phyloP scores from a whole-genome alignment of 2,888 invertebrate species.

The Tipula confusa region DNA sequence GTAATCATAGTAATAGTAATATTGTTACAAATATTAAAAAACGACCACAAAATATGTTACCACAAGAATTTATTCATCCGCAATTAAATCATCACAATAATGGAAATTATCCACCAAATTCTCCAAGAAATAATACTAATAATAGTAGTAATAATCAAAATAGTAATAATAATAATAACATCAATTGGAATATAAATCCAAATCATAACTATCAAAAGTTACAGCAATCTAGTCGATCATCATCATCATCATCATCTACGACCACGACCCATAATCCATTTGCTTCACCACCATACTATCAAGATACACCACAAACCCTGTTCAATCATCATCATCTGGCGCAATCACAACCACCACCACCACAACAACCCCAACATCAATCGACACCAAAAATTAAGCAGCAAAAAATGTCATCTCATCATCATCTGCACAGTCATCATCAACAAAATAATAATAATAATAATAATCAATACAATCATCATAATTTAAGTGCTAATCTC shows the following conservation, averaged over 20 bases:
- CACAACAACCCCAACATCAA: constrained; percentile 31
- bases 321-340: constrained; percentile 5
- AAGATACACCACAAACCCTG: not conserved
- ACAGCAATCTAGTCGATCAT: constrained; percentile 29
- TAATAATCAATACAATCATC: constrained; percentile 45
- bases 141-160: not conserved
- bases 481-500: constrained; percentile 36
- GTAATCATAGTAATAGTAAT: not conserved
- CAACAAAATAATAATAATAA: constrained; percentile 39
- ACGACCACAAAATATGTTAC: constrained; percentile 5
- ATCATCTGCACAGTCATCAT: constrained; percentile 32
- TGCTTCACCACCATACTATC: constrained; percentile 25
- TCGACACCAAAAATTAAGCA: not conserved
- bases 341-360: too few relatives aligned
- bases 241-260: not conserved
- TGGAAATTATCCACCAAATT: not conserved
- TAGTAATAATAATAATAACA: not conserved
- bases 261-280: not conserved
- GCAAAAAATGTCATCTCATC: constrained; percentile 27
- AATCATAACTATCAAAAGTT: constrained; percentile 21
- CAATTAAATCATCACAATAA: constrained; percentile 26
- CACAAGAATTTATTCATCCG: constrained; percentile 26
- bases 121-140: not conserved
- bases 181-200: not conserved
- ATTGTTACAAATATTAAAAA: constrained; percentile 5